Evolutionary conservation across 2,113 vertebrate species (phyloP), one percentile per base, ranked within the genome.

Genomic region (Spea bombifrons): DNA sequence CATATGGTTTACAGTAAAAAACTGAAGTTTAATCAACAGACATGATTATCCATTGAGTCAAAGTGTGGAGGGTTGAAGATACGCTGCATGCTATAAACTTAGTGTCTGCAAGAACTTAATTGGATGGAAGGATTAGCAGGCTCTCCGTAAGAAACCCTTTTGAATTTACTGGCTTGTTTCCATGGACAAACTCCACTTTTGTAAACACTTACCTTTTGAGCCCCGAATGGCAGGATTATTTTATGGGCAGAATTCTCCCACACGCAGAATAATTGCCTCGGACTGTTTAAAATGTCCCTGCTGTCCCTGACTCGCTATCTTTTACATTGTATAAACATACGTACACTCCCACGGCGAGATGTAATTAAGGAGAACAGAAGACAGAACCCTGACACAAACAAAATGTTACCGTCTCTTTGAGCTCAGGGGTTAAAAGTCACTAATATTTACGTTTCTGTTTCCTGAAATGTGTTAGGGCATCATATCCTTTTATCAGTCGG

Each of bases 241-340:
- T 66, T 43, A 55, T 45, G 5, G 3, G 9, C 12, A 50, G 17
- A 46, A 68, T 17, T n/a, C 48, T 44, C 1, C 8, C 15, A 43
- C 47, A 48, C 3, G n/a, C 1, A 12, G 46, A 74, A 47, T 17
- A 5, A 7, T 8, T 8, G n/a, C 71, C 52, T 43, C 66, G 61
- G 9, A 52, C 7, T n/a, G 49, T 66, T 66, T 46, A 59, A 10
- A 49, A 16, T 59, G 46, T 66, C 59, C 48, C 48, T 49, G 12
- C 45, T 48, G 8, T 57, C n/a, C 13, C 13, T 57, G 9, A 3
- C 13, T 55, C 47, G 16, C 53, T 30, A 12, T 64, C 15, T 59
- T 66, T 17, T 53, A 67, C 47, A 49, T 52, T 43, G 61, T 63
- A 48, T 75, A 75, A 66, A 73, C 12, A 67, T 48, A n/a, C 30